Evolutionary conservation across 2,113 vertebrate species (phyloP).

Genomic region (Falco punctatus): DNA sequence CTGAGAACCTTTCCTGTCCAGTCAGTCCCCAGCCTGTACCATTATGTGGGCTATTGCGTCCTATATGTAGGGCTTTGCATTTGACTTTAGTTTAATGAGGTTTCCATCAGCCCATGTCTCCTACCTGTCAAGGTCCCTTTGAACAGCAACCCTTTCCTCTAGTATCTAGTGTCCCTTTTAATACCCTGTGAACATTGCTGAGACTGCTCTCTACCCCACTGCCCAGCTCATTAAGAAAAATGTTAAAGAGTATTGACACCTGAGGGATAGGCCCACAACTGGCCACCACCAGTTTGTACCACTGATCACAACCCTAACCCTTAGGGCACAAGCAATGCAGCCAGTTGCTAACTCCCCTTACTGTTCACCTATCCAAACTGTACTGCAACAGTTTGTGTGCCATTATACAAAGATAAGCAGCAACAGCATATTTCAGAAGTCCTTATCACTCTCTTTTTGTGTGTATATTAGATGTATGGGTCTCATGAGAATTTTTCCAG

Average conservation of each 20-base stretch:
- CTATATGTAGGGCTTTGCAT: background rate
- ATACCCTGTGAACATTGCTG: background rate
- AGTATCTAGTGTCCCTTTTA: background rate
- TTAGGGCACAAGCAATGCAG: background rate
- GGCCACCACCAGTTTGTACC: background rate
- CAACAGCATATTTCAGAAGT: background rate
- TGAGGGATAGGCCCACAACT: background rate
- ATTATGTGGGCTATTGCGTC: no score
- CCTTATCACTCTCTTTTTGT: background rate
- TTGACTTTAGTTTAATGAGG: background rate
- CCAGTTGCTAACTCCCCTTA: background rate
- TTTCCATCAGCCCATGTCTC: background rate
- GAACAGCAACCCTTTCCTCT: background rate
- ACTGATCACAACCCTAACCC: background rate
- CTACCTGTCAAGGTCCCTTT: background rate
- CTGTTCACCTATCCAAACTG: background rate
- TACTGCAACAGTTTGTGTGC: background rate
- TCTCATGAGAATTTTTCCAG: background rate
- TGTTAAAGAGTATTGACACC: accelerated
- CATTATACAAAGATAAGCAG: background rate
- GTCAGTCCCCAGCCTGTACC: background rate
- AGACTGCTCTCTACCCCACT: background rate
- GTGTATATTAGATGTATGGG: background rate
- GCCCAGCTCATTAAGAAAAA: background rate
- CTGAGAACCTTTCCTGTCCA: background rate